Percentiles rank a stretch among this genome's conserved stretches.
These are phyloP conservation scores for Cheilosia vulpina DNA, from an alignment of 2,888 invertebrate genomes.

Conservation along the genomic window DNA sequence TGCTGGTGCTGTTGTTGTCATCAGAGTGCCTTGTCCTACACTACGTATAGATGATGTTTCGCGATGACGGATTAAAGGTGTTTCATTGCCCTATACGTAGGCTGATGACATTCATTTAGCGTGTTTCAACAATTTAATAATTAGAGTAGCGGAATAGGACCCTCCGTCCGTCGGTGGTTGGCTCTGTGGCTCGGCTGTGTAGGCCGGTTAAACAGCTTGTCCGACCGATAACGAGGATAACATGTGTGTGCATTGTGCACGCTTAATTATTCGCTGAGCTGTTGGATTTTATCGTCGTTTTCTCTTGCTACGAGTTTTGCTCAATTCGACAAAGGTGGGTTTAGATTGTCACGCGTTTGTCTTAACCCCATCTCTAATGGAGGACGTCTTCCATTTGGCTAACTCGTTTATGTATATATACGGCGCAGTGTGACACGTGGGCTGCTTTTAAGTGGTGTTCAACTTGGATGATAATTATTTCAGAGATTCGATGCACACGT, in stretches of 20 bases:
- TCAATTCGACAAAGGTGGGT: neutral
- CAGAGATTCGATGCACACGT: conserved; percentile 48
- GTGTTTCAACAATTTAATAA: conserved; percentile 74
- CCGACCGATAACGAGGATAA: conserved; percentile 68
- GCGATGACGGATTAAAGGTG: conserved; percentile 72
- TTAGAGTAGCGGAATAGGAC: conserved; percentile 61
- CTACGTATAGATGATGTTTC: conserved; percentile 61
- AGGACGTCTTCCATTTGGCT: conserved; percentile 39
- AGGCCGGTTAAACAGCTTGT: conserved; percentile 70
- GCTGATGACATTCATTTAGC: conserved; percentile 64
- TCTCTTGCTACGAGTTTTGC: conserved; percentile 19
- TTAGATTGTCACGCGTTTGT: conserved; percentile 59
- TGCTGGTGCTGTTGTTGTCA: conserved; percentile 22
- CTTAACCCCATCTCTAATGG: conserved; percentile 55
- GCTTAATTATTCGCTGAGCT: conserved; percentile 68
- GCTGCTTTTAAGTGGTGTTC: conserved; percentile 65
- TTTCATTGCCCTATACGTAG: conserved; percentile 42
- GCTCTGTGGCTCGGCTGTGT: conserved; percentile 21
- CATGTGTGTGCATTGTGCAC: conserved; percentile 38
- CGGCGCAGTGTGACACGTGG: conserved; percentile 49
- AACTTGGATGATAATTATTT: conserved; percentile 35
- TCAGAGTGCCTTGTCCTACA: conserved; percentile 57
- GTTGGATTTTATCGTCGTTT: conserved; percentile 27
- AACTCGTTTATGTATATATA: neutral
- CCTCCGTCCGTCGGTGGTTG: neutral